Percentiles rank a stretch among this genome's conserved stretches.
These are phyloP conservation scores for Lasioglossum leucozonium DNA, from an alignment of 2,888 invertebrate genomes.

Conservation along the genomic window DNA sequence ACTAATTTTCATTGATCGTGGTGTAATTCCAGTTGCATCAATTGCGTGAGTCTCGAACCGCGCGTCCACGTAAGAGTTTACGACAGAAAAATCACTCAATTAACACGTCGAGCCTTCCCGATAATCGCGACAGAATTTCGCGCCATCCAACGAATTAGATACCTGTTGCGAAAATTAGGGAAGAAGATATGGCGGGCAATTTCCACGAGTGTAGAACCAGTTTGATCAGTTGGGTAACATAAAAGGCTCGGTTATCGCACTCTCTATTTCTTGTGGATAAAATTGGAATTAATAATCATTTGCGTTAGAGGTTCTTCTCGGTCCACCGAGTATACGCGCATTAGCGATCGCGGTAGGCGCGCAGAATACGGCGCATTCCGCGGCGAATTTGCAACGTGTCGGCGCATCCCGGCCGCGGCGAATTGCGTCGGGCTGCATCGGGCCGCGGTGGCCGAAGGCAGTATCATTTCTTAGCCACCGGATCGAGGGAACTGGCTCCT, in stretches of 20 bases:
- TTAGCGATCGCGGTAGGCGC: conserved; percentile 30
- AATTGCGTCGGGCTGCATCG: not conserved
- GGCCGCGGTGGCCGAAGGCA: conserved; percentile 25
- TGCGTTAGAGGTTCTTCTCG: conserved; percentile 4
- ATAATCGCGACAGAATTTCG: not conserved
- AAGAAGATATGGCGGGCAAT: not conserved
- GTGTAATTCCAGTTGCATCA: too few species aligned
- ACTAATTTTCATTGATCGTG: too few species aligned
- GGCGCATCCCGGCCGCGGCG: conserved; percentile 34
- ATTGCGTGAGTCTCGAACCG: too few species aligned
- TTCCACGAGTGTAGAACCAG: not conserved
- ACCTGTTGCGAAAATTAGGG: not conserved
- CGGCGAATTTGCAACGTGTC: conserved; percentile 66
- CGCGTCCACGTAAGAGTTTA: not conserved
- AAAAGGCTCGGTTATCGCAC: not conserved
- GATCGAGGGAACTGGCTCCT: conserved; percentile 24
- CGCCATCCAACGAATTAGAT: not conserved
- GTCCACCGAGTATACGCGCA: conserved; percentile 16
- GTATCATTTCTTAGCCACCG: conserved; percentile 55
- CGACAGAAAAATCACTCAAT: not conserved
- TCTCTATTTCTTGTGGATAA: not conserved
- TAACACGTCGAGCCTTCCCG: not conserved
- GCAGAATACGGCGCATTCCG: conserved; percentile 35
- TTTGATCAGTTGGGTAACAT: not conserved
- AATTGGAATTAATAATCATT: not conserved